A percentile compares a stretch with the other conserved stretches of the same genome.
Evolutionary conservation across 2,797 vertebrate genomes (phyloP).

Genomic region (Eulemur mongoz): DNA sequence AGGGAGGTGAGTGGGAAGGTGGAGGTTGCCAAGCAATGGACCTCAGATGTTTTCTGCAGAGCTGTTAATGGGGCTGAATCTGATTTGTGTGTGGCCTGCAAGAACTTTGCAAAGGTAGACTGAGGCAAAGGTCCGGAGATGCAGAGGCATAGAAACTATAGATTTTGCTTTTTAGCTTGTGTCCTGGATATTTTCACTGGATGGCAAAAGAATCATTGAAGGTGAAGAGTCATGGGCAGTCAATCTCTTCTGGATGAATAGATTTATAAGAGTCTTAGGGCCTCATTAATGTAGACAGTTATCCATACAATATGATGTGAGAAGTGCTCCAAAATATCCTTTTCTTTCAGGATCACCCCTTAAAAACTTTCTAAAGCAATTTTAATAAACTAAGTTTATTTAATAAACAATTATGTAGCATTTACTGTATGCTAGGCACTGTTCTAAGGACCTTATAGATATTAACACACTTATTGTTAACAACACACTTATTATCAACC

Average conservation of each 20-base stretch:
- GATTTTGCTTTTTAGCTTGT: constrained; percentile 52
- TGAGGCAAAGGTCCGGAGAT: constrained; percentile 35
- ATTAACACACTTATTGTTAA: background rate
- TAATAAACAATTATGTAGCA: background rate
- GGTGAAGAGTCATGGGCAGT: background rate
- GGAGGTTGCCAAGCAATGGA: constrained; percentile 48
- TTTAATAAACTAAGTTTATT: constrained; percentile 48
- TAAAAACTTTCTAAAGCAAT: constrained; percentile 50
- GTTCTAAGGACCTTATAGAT: background rate
- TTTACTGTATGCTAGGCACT: background rate
- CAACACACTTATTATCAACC: background rate
- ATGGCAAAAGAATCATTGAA: constrained; percentile 52
- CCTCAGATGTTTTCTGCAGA: constrained; percentile 42
- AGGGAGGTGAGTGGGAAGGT: constrained; percentile 35
- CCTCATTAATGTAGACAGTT: constrained; percentile 38
- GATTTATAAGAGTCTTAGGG: constrained; percentile 43
- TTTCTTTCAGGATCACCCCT: constrained; percentile 16
- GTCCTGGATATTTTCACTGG: constrained; percentile 1
- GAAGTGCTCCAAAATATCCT: background rate
- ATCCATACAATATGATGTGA: constrained; percentile 8
- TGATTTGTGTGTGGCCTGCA: constrained; percentile 47
- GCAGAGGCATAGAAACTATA: background rate
- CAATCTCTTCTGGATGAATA: background rate
- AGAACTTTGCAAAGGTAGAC: constrained; percentile 55
- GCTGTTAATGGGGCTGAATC: constrained; percentile 54